Evolutionary conservation across 2,113 vertebrate genomes (phyloP).

Genomic region (Mesitornis unicolor): DNA sequence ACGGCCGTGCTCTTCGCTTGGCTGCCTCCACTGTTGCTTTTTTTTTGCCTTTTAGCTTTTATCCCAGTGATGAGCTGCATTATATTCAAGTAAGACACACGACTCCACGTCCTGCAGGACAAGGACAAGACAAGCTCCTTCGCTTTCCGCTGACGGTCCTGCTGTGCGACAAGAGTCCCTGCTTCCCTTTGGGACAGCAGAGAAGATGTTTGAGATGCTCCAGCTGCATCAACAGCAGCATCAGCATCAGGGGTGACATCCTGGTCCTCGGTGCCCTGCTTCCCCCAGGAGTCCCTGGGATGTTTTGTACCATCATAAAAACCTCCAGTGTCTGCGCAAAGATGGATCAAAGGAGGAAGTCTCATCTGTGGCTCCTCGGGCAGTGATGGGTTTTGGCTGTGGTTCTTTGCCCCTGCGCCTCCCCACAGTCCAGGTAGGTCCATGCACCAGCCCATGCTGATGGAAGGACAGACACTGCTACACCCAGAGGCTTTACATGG

Average conservation of each 20-base stretch:
- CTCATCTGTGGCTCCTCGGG: not conserved
- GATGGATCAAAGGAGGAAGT: not conserved
- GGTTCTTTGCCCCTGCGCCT: not conserved
- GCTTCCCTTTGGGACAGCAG: not conserved
- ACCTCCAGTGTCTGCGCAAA: not conserved
- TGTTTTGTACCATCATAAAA: not conserved
- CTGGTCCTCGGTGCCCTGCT: accelerated
- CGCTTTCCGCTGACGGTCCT: accelerated
- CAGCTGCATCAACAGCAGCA: accelerated
- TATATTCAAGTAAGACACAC: not conserved
- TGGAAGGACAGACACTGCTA: not conserved
- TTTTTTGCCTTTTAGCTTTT: not conserved
- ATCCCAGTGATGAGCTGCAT: accelerated
- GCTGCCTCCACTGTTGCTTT: accelerated
- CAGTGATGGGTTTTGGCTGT: not conserved
- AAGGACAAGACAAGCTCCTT: not conserved
- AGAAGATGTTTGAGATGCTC: not conserved
- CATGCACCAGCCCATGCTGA: accelerated
- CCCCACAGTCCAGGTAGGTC: not conserved
- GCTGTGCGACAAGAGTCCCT: accelerated
- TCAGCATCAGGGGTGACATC: accelerated
- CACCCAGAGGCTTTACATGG: accelerated
- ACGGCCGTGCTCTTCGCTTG: accelerated
- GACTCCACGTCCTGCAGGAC: accelerated
- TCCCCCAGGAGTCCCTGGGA: accelerated